These are phyloP conservation scores for Lagopus muta DNA, from an alignment of 2,113 vertebrate species.

Conservation along the genomic window DNA sequence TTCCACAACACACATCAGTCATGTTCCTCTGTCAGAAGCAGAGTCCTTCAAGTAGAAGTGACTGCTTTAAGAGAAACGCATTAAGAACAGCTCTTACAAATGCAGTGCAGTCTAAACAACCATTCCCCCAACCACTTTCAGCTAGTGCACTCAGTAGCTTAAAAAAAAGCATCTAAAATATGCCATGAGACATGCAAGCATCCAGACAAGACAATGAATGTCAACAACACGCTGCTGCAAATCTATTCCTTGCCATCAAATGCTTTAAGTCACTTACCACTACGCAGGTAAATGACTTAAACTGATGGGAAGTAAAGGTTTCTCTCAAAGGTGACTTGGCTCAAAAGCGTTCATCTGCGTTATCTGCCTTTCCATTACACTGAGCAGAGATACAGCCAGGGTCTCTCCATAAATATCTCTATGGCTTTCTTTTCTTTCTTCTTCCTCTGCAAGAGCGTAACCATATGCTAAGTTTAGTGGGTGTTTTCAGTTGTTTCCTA, in stretches of 20 bases:
- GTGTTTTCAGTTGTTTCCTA: conserved; percentile 34
- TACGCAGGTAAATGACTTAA: neutral
- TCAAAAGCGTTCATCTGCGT: neutral
- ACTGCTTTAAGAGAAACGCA: neutral
- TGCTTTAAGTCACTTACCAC: neutral
- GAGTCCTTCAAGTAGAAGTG: neutral
- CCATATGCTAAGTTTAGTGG: conserved; percentile 45
- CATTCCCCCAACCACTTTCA: neutral
- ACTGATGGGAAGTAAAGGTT: neutral
- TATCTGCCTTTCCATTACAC: neutral
- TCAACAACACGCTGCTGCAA: neutral
- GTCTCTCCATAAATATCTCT: conserved; percentile 35
- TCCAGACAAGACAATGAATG: neutral
- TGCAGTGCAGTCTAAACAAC: neutral
- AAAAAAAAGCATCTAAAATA: neutral
- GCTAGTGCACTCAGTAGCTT: neutral
- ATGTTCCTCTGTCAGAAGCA: neutral
- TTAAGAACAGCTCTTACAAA: neutral
- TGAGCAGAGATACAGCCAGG: neutral
- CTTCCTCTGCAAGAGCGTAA: neutral
- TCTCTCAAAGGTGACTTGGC: neutral
- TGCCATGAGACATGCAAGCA: accelerated
- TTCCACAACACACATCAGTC: neutral
- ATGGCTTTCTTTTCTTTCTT: conserved; percentile 32
- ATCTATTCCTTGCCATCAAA: neutral